Evolutionary conservation across 2,797 vertebrate genomes (phyloP), one percentile per base, ranked within the genome.

Genomic region (Gobio occitaniae): DNA sequence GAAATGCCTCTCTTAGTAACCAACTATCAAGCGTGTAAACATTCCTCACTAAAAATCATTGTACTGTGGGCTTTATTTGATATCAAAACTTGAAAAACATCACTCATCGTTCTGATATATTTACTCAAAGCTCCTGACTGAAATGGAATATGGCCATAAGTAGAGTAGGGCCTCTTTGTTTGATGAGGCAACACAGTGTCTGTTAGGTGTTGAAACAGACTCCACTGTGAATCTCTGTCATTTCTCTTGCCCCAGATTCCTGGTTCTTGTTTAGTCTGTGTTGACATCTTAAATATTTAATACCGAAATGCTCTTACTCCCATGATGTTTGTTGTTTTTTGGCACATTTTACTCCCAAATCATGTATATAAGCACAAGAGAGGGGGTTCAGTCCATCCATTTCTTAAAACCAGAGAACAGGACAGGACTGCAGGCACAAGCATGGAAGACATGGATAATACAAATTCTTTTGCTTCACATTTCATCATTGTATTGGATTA

Each of bases 201-300:
- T 91, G 90, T 91, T 90, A 89, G 90, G 84, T 89, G 88, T 91
- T 89, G 86, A 90, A 90, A 90, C 90, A 92, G 48, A 87, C 79
- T 61, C 70, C 59, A 82, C 83, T 63, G 59, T 19, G 9, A 25
- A 52, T 86, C 36, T 6, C 68, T 87, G 54, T 54, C 48, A 56
- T 66, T 82, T 84, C 41, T 44, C 71, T 74, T 68, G 82, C 52
- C 48, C 82, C 79, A 65, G 80, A 41, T 68, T 85, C 50, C 80
- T 63, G 65, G 47, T 84, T 48, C 78, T 86, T 90, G 88, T 91
- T 90, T 83, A 88, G 65, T 78, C 86, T 86, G 56, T 92, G 91
- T 92, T 91, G 89, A 92, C 92, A 92, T 90, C 83, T 92, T 86
- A 92, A 92, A 92, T 92, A 92, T 88, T 89, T 91, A 86, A 86